These are phyloP conservation scores for Telenomus remus DNA, from an alignment of 1,140 invertebrate species.

Conservation along the genomic window DNA sequence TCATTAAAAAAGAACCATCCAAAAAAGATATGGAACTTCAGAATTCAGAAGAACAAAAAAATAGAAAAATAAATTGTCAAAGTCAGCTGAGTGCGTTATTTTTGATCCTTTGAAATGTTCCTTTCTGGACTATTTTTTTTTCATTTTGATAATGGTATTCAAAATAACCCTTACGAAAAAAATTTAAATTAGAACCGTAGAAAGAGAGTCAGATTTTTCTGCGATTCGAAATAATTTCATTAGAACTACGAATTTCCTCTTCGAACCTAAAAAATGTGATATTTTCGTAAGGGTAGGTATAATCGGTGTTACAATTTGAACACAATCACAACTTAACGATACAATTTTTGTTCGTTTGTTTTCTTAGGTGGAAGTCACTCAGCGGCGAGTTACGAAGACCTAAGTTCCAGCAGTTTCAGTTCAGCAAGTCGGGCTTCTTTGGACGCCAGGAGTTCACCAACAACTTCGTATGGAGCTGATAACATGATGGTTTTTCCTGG, in stretches of 20 bases:
- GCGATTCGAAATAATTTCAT: neutral
- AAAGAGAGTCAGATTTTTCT: neutral
- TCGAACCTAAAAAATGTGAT: slow-evolving; percentile 14
- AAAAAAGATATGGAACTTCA: neutral
- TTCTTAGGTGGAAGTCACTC: slow-evolving; percentile 77
- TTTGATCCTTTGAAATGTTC: slow-evolving; percentile 12
- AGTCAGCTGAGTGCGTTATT: slow-evolving; percentile 34
- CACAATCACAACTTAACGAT: too few relatives aligned
- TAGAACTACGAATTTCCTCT: neutral
- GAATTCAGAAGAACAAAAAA: slow-evolving; percentile 35
- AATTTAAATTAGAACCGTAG: neutral
- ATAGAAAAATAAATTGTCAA: slow-evolving; percentile 60
- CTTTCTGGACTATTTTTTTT: neutral
- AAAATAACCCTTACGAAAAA: slow-evolving; percentile 30
- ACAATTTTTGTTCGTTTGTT: slow-evolving; percentile 1
- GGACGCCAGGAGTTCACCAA: slow-evolving; percentile 84
- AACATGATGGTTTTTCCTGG: slow-evolving; percentile 86
- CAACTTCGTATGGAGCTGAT: slow-evolving; percentile 80
- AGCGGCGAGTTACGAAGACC: slow-evolving; percentile 81
- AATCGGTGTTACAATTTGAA: neutral
- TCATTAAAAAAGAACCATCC: slow-evolving; percentile 15
- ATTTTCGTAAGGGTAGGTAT: slow-evolving; percentile 42
- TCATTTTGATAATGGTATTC: neutral
- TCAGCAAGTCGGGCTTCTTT: slow-evolving; percentile 85
- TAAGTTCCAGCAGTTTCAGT: slow-evolving; percentile 88